A percentile compares a stretch with the other conserved stretches of the same genome.
phyloP scores from a whole-genome alignment of 2,888 invertebrate species.

The Oxyteleia sp. region DNA sequence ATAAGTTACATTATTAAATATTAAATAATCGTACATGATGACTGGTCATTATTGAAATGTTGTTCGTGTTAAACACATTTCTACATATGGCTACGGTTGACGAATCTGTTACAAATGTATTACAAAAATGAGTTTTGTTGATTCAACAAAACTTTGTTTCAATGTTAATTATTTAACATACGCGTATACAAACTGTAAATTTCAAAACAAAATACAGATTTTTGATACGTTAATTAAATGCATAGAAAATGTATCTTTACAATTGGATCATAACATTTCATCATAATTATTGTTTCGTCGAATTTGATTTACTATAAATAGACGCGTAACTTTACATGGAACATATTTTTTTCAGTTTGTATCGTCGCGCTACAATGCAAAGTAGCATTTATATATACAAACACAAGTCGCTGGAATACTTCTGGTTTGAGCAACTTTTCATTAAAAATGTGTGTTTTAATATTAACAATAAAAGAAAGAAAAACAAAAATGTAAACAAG shows the following conservation, averaged over 20 bases:
- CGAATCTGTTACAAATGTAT: constrained; percentile 31
- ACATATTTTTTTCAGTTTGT: constrained; percentile 14
- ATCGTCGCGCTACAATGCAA: constrained; percentile 39
- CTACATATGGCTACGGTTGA: constrained; percentile 60
- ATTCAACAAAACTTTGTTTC: constrained; percentile 55
- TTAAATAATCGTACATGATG: constrained; percentile 74
- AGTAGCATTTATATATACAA: constrained; percentile 58
- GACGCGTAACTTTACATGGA: constrained; percentile 25
- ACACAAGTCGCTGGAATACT: constrained; percentile 53
- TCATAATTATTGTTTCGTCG: neutral
- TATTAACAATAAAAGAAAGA: constrained; percentile 1
- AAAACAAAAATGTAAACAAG: no score
- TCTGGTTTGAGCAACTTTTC: constrained; percentile 66
- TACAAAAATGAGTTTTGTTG: constrained; percentile 40
- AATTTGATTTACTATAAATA: constrained; percentile 52
- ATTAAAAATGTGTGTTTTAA: constrained; percentile 27
- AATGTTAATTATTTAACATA: neutral
- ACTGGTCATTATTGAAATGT: constrained; percentile 62
- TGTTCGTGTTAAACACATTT: constrained; percentile 58
- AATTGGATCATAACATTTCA: neutral
- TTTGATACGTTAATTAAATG: neutral
- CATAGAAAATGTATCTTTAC: neutral
- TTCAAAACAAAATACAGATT: neutral
- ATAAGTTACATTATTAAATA: constrained; percentile 83
- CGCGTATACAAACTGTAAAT: neutral